Evolutionary conservation across 1,140 invertebrate genomes (phyloP).

Genomic region (Eulimnadia texana): DNA sequence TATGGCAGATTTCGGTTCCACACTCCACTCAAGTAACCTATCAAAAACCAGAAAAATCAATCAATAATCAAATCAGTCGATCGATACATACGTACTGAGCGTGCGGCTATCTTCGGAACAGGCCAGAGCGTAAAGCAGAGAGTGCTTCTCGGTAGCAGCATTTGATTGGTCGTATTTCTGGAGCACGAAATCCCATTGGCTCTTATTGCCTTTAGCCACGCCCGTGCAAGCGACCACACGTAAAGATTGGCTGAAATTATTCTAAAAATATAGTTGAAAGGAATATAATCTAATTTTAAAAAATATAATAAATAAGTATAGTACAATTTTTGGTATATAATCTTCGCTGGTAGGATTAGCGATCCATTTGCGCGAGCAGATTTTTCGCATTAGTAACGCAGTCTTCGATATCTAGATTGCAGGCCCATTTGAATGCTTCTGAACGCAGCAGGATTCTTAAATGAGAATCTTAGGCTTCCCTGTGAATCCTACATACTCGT

Average conservation of each 20-base stretch:
- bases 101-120: neutral
- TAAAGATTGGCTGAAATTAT: slow-evolving; percentile 26
- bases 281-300: neutral
- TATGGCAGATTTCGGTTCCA: slow-evolving; percentile 21
- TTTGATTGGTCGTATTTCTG: slow-evolving; percentile 50
- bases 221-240: slow-evolving; percentile 57
- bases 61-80: neutral
- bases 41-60: neutral
- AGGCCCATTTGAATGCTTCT: slow-evolving; percentile 14
- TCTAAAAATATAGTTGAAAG: slow-evolving; percentile 25
- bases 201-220: slow-evolving; percentile 47
- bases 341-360: slow-evolving; percentile 17
- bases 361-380: slow-evolving; percentile 23
- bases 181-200: slow-evolving; percentile 70
- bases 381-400: slow-evolving; percentile 21
- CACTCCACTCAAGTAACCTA: slow-evolving; percentile 21
- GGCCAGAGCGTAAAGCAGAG: neutral
- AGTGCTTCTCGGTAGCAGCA: slow-evolving; percentile 32
- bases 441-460: slow-evolving; percentile 1
- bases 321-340: slow-evolving; percentile 12
- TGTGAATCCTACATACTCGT: slow-evolving; percentile 12
- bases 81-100: slow-evolving; percentile 1
- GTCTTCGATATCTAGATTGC: slow-evolving; percentile 13
- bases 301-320: neutral
- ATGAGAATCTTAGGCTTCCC: slow-evolving; percentile 11